Evolutionary conservation across 2,113 vertebrate genomes (phyloP).

Genomic region (Merops nubicus): DNA sequence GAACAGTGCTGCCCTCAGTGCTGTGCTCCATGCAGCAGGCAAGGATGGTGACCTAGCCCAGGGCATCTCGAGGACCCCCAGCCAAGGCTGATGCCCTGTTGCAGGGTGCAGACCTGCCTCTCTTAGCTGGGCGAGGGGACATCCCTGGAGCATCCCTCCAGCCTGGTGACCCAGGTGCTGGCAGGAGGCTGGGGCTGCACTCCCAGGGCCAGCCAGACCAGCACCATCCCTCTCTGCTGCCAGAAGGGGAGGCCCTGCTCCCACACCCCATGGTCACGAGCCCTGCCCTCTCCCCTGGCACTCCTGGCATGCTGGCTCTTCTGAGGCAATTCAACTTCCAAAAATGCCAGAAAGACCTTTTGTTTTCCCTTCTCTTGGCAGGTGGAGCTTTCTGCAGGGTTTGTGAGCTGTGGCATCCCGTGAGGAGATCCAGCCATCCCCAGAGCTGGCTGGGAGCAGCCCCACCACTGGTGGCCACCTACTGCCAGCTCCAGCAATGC

Average conservation of each 20-base stretch:
- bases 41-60: neutral
- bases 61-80: neutral
- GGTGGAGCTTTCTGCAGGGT: neutral
- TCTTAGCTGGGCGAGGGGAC: fast-evolving
- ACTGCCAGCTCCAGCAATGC: neutral
- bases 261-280: too few relatives aligned
- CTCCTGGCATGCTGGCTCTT: too few relatives aligned
- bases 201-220: neutral
- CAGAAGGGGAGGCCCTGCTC: neutral
- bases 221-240: fast-evolving
- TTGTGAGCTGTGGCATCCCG: neutral
- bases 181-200: neutral
- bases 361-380: neutral
- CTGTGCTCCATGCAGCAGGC: neutral
- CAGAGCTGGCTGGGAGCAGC: fast-evolving
- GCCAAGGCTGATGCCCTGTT: neutral
- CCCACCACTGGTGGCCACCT: neutral
- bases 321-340: neutral
- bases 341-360: neutral
- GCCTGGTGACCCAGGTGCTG: neutral
- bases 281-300: too few relatives aligned
- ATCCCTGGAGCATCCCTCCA: neutral
- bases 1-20: neutral
- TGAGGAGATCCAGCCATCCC: too few relatives aligned
- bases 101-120: neutral